phyloP scores from a whole-genome alignment of 2,888 invertebrate genomes.

The Seira ritae region DNA sequence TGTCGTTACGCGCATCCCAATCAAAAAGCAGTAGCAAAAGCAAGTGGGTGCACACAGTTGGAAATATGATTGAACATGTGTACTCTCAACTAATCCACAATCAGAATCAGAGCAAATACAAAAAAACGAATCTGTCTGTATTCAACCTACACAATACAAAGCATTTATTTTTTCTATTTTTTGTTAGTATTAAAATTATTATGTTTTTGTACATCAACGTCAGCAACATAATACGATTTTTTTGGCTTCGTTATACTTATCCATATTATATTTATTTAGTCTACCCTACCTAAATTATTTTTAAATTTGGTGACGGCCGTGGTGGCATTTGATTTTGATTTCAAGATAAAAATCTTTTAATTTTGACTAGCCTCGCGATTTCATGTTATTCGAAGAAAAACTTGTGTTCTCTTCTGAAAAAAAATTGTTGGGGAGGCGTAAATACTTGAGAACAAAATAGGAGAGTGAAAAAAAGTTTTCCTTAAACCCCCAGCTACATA shows the following conservation, averaged over 20 bases:
- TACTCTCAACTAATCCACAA: slow-evolving; percentile 6
- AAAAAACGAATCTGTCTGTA: slow-evolving; percentile 3
- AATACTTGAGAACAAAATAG: slow-evolving; percentile 11
- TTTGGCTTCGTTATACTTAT: too few species aligned
- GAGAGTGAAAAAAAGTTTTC: background rate
- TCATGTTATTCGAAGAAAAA: too few species aligned
- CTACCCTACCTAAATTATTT: too few species aligned
- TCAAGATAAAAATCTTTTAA: too few species aligned
- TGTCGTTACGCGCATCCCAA: slow-evolving; percentile 10
- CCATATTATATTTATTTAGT: too few species aligned
- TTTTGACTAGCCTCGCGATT: too few species aligned
- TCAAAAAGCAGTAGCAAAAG: background rate
- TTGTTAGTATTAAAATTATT: background rate
- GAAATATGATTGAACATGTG: slow-evolving; percentile 5
- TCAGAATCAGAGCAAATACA: slow-evolving; percentile 13
- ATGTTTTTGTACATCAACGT: too few species aligned
- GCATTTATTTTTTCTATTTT: background rate
- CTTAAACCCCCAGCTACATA: background rate
- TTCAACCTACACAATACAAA: slow-evolving; percentile 3
- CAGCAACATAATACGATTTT: too few species aligned
- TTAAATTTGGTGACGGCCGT: too few species aligned
- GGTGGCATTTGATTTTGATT: too few species aligned
- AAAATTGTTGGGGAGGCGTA: background rate
- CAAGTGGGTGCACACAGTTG: background rate
- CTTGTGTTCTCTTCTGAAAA: too few species aligned